Conservation (phyloP, 2,113 vertebrate genomes). For the Candoia aspera region DNA sequence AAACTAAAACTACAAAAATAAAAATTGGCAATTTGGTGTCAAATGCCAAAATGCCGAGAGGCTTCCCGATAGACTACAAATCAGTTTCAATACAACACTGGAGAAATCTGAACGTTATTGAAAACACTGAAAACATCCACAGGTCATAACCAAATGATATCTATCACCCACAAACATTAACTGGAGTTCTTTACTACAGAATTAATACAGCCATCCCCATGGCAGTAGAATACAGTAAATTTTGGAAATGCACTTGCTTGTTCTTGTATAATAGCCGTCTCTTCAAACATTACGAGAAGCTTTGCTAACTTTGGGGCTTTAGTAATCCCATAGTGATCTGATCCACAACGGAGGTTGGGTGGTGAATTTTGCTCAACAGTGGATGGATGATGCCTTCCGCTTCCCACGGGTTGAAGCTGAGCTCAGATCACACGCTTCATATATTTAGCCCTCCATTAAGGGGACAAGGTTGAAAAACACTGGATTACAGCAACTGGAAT, state of each 20-base stretch:
- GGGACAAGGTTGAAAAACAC: not conserved
- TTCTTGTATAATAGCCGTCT: not conserved
- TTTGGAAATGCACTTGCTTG: not conserved
- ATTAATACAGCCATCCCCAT: slow-evolving; percentile 6
- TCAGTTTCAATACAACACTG: not conserved
- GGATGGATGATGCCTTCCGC: not conserved
- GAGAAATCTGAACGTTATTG: slow-evolving; percentile 13
- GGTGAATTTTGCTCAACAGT: not conserved
- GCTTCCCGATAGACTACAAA: slow-evolving; percentile 13
- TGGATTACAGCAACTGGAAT: not conserved
- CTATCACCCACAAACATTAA: not conserved
- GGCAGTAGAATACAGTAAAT: slow-evolving; percentile 26
- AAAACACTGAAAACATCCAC: slow-evolving; percentile 35
- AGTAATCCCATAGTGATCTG: not conserved
- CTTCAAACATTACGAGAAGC: fast-evolving
- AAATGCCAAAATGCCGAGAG: not conserved
- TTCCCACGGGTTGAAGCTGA: not conserved
- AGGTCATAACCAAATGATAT: not conserved
- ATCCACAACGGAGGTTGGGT: not conserved
- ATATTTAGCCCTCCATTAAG: not conserved
- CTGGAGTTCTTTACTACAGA: not conserved
- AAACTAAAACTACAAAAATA: no score
- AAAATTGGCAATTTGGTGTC: not conserved
- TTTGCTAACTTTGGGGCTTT: not conserved
- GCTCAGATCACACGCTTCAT: not conserved